Evolutionary conservation across 2,888 invertebrate species (phyloP).

Genomic region (Eucriotettix oculatus): DNA sequence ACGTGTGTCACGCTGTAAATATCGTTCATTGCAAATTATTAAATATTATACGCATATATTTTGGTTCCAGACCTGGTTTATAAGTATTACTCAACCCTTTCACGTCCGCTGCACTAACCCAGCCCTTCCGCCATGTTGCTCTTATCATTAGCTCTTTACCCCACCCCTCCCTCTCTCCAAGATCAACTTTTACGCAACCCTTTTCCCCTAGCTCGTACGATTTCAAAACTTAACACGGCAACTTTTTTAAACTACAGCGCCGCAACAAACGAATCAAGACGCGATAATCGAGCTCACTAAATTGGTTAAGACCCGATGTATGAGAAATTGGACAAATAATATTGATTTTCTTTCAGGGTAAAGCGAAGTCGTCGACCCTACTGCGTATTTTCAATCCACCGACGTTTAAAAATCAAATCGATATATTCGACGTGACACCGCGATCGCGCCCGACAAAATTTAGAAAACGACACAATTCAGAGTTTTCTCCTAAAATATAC

Average conservation of each 20-base stretch:
- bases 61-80: no score
- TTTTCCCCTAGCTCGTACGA: conserved; percentile 5
- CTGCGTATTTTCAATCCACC: conserved; percentile 11
- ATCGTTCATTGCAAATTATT: background rate
- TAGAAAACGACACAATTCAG: no score
- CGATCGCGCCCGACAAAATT: background rate
- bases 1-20: background rate
- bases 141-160: conserved; percentile 10
- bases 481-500: no score
- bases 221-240: no score
- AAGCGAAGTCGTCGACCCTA: conserved; percentile 13
- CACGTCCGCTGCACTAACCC: conserved; percentile 6
- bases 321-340: conserved; percentile 3
- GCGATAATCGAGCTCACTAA: no score
- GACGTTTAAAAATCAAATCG: conserved; percentile 9
- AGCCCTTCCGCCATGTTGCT: conserved; percentile 12
- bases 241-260: no score
- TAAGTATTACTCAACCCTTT: conserved; percentile 4
- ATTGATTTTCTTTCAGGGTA: conserved; percentile 12
- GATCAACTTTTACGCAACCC: conserved; percentile 12
- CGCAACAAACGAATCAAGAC: no score
- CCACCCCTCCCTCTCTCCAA: conserved; percentile 8
- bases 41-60: no score
- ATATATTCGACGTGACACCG: conserved; percentile 6
- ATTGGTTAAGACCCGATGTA: no score